Base-by-base conservation (phyloP, 2,113 vertebrate species). In the Hippocampus zosterae region DNA sequence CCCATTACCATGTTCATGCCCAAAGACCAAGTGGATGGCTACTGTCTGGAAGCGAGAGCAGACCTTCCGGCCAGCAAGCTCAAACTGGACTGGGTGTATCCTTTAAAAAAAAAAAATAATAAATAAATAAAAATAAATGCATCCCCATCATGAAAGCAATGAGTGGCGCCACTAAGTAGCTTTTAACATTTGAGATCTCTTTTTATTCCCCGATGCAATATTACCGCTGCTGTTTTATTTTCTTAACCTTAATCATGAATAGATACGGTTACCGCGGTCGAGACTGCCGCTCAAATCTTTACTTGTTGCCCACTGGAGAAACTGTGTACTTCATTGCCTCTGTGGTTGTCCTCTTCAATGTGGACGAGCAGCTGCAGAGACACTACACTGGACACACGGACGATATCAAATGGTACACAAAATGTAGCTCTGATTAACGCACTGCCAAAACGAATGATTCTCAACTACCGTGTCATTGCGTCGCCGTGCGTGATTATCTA, bases 31-130 rank as follows among this genome's bases (percentile, higher is more conserved):
- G 94, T 96, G 93, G 95, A 98, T 52, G 88, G 92, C 80, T 99
- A 99, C 89, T 94, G 83, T 85, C 88, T 99, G 92, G 96, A 99
- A 79, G 93, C 94, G 72, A 95, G 94, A 91, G 93, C 90, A 37
- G 97, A 98, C 27, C 90, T 98, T 59, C 95, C 96, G 18, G 69
- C 91, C 83, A 96, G 93, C 89, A 95, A 94, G 65, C 95, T 99
- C 81, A 98, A 98, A 81, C 91, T 98, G 90, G 95, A 98, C 84
- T 99, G 97, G 97, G 97, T 98, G 97, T 99, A 99, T 99, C 97
- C 97, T 16, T 18, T 44, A 21, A 19, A 50, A 50, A 50, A 18
- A 19, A 16, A 50, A 7, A 18, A 29, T 3, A 19, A 52, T 8
- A 21, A 8, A 52, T 52, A 8, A 12, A 18, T 21, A 1, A 9